phyloP scores from a whole-genome alignment of 1,140 invertebrate species.

The Matsumurasca onukii region DNA sequence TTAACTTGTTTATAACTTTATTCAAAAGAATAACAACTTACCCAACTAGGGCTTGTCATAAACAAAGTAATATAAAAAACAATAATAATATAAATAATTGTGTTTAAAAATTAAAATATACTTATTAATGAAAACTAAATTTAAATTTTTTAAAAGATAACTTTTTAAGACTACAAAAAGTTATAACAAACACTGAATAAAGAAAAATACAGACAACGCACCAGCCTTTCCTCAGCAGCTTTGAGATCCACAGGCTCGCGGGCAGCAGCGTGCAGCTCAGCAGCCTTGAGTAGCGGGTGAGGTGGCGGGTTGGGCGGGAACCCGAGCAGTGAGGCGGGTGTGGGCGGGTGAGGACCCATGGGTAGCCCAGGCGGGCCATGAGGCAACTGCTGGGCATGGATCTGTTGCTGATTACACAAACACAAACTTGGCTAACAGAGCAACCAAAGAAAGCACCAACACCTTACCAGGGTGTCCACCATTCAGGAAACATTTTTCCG shows the following conservation, averaged over 20 bases:
- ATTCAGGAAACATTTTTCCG: constrained; percentile 6
- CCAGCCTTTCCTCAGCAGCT: constrained; percentile 42
- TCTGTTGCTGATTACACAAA: constrained; percentile 55
- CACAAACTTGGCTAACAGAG: constrained; percentile 20
- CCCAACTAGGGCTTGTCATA: too few relatives aligned
- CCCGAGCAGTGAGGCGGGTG: constrained; percentile 36
- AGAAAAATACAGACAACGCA: too few relatives aligned
- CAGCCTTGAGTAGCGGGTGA: constrained; percentile 41
- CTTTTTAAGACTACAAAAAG: too few relatives aligned
- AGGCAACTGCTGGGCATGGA: constrained; percentile 58
- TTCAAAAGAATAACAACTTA: too few relatives aligned
- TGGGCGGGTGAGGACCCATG: constrained; percentile 36
- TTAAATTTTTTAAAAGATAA: too few relatives aligned
- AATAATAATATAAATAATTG: too few relatives aligned
- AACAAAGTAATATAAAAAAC: too few relatives aligned
- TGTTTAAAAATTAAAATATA: too few relatives aligned
- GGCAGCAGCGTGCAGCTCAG: constrained; percentile 33
- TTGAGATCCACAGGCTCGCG: constrained; percentile 40
- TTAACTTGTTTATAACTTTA: too few relatives aligned
- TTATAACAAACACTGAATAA: too few relatives aligned
- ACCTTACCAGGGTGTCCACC: background rate
- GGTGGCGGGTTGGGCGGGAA: constrained; percentile 41
- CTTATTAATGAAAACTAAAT: too few relatives aligned
- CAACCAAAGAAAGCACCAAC: constrained; percentile 21
- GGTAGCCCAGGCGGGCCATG: constrained; percentile 51